Base-by-base conservation (phyloP, 1,140 invertebrate genomes). In the Luehdorfia chinensis region DNA sequence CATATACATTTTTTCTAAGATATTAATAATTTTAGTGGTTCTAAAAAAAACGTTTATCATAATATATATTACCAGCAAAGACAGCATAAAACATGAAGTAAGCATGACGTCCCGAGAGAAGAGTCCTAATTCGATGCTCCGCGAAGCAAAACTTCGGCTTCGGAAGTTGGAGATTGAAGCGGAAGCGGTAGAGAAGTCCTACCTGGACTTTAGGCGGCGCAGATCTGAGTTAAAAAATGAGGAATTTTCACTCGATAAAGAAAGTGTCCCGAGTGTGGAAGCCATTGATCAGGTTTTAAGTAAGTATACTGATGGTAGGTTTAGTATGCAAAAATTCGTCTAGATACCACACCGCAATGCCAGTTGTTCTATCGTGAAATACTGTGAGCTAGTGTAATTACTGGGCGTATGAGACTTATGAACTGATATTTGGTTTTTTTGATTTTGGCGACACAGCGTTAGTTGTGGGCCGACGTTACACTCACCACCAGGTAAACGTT, bases 161-260 rank as follows among this genome's bases (percentile, higher is more conserved):
- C 55, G 66, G 14, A 83, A 83, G 50, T 31, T 85, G 48, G 76
- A 85, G 41, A 78, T 81, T 8, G 78, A 85, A 44, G 81, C 81
- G 0, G 76, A 76, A 30, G 81, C 78, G 0, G 77, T 83, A 0
- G 71, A 83, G 43, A 61, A 58, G 21, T 80, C 76, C 0, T 85
- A 85, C 45, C 19, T 66, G 12, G 60, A 76, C 52, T 85, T 72
- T 28, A 61, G 67, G 4, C 58, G 55, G 27, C 50, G 55, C 33
- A 64, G 70, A 18, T 34, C 41, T 1, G 45, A 61, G 21, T 5
- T 63, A 4, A 59, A 34, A 8, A 48, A 55, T n/a, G 56, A 65
- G 13, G 43, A 41, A 14, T 12, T 14, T 4, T 6, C 8, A 1
- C 18, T 23, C 2, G n/a, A 12, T n/a, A 21, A 48, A 16, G 19